Evolutionary conservation across 1,140 invertebrate species (phyloP).

Genomic region (Maconellicoccus hirsutus): DNA sequence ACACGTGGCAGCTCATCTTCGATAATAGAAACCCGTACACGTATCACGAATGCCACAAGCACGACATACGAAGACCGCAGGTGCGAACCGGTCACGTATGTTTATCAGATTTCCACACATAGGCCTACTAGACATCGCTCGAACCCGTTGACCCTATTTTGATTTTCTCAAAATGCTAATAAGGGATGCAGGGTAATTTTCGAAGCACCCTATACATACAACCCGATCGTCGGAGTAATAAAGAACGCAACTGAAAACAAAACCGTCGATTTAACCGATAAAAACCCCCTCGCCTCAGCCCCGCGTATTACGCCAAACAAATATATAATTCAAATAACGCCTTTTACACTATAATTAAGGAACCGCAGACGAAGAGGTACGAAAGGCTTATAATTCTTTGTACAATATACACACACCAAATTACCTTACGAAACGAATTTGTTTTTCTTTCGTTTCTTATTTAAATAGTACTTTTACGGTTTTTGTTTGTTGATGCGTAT

Average conservation of each 20-base stretch:
- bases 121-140: not conserved
- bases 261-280: slow-evolving; percentile 15
- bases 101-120: not conserved
- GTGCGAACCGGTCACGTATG: not conserved
- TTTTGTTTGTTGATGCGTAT: slow-evolving; percentile 9
- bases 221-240: not conserved
- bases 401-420: not conserved
- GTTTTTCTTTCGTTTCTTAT: slow-evolving; percentile 1
- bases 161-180: not conserved
- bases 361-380: slow-evolving; percentile 12
- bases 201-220: not conserved
- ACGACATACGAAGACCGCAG: not conserved
- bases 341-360: slow-evolving; percentile 21
- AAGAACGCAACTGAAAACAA: not conserved
- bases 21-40: too few relatives aligned
- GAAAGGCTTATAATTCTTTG: slow-evolving; percentile 19
- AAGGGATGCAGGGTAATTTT: not conserved
- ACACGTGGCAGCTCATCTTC: too few relatives aligned
- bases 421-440: slow-evolving; percentile 18
- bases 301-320: not conserved
- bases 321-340: slow-evolving; percentile 22
- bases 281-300: not conserved
- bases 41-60: too few relatives aligned
- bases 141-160: not conserved
- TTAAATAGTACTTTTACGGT: slow-evolving; percentile 3